Percentiles rank a stretch among this genome's conserved stretches.
phyloP scores from a whole-genome alignment of 2,888 invertebrate genomes.

The Ganaspis brasiliensis region DNA sequence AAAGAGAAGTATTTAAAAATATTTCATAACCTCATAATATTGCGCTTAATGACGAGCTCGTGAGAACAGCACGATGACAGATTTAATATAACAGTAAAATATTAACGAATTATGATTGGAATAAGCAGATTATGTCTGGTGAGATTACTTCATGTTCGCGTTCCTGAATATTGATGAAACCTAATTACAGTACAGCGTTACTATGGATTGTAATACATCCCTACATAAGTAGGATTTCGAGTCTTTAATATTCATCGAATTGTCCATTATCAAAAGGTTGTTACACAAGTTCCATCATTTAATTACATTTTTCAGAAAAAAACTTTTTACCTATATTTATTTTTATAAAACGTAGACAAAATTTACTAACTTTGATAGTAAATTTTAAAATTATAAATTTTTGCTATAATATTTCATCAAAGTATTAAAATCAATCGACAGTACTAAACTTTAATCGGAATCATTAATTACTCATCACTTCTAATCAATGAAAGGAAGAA shows the following conservation, averaged over 20 bases:
- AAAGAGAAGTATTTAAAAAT: too few relatives aligned
- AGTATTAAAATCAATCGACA: too few relatives aligned
- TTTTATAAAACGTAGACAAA: neutral
- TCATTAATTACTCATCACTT: too few relatives aligned
- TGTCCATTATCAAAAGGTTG: neutral
- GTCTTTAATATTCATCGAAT: slow-evolving; percentile 20
- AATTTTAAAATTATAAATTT: too few relatives aligned
- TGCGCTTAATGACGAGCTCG: neutral
- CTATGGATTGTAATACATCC: neutral
- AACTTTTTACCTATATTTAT: neutral
- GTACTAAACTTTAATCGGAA: too few relatives aligned
- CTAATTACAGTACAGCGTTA: slow-evolving; percentile 11
- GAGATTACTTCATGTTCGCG: neutral
- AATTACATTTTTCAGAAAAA: neutral
- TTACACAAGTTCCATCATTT: neutral
- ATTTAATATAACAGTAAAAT: slow-evolving; percentile 16
- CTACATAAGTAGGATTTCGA: slow-evolving; percentile 22
- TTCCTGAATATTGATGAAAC: slow-evolving; percentile 48
- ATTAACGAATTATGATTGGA: slow-evolving; percentile 32
- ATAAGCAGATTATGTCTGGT: slow-evolving; percentile 4
- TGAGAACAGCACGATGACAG: slow-evolving; percentile 2
- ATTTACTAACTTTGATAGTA: neutral
- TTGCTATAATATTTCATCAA: too few relatives aligned
- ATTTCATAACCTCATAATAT: too few relatives aligned
- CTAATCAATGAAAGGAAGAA: too few relatives aligned